Evolutionary conservation across 2,888 invertebrate genomes (phyloP), one percentile per base, ranked within the genome.

Genomic region (Tetragonisca angustula): DNA sequence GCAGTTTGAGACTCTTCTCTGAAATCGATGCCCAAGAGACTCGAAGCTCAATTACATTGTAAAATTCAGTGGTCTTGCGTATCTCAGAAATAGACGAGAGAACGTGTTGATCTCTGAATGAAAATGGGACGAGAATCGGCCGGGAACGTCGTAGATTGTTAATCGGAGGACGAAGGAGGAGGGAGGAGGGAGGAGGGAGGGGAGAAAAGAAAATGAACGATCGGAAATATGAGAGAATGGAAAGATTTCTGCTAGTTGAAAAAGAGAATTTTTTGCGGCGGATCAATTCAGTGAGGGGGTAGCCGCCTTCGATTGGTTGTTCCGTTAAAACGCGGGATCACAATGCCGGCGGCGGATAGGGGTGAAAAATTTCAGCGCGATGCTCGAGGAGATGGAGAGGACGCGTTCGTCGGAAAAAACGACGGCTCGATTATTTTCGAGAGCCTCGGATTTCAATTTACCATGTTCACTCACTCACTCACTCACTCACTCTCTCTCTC

Each of bases 351-450:
- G 65, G 56, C 62, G 80, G 56, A 77, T 69, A 36, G 59, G 65
- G 71, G 71, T 71, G 72, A 72, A 77, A 64, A 72, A 77, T 77
- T 77, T 72, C 64, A 72, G 43, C 43, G 72, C n/a, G 72, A n/a
- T 27, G 54, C 62, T 72, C 50, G 50, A 72, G 52, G 50, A 68
- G 67, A 78, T 72, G 43, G 59, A 78, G 78, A 61, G 81, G 78
- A 80, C 70, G 56, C 75, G 80, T 79, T 70, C 69, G 74, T 70
- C 56, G 69, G 27, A 52, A 71, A 78, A 78, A 71, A 72, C 71
- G 67, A 72, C 71, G 79, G 56, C 65, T 72, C 79, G 81, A 81
- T 78, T 81, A 81, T 81, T 78, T 72, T 78, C 79, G 78, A 81
- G 79, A 67, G 72, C 52, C 78, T 67, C 52, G 65, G 61, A 72